Evolutionary conservation across 2,113 vertebrate genomes (phyloP), one percentile per base, ranked within the genome.

Genomic region (Saccopteryx bilineata): DNA sequence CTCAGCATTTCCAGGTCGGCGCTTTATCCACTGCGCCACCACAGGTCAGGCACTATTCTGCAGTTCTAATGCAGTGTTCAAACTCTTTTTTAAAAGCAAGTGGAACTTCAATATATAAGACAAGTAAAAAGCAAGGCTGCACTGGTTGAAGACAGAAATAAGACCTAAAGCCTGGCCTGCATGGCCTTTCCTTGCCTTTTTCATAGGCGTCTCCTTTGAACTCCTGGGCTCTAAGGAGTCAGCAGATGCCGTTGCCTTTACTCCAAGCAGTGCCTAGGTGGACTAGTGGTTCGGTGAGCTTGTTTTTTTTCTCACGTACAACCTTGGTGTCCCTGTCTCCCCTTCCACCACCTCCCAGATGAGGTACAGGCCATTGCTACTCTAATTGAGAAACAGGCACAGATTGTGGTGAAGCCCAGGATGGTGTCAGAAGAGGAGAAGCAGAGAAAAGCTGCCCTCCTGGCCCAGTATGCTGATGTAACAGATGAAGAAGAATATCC

Each of bases 401-500:
- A 99, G 98, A 99, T 99, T 0, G 99, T 99, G 93, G 99, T 99
- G 95, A 99, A 99, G 97, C 99, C 99, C 31, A 99, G 99, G 96
- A 98, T 99, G 75, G 98, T 99, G 26, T 98, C 99, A 0, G 98
- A 98, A 97, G 99, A 99, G 28, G 98, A 99, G 60, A 99, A 98
- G 97, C 99, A 99, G 88, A 99, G 98, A 94, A 99, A 99, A 96
- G 99, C 99, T 15, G 99, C 99, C 0, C 98, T 99, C 14, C 98
- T 99, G 58, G 99, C 99, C 21, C 99, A 99, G 94, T 99, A 99
- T 5, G 99, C 99, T 46, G 99, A 99, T 0, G 96, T 99, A 66
- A 99, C 99, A 0, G 99, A 99, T 0, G 99, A 99, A 9, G 99
- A 99, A 87, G 99, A 99, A 99, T 99, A 99, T 99, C 99, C 99